Conservation (phyloP, 2,888 invertebrate genomes). For the Agriopis marginaria region DNA sequence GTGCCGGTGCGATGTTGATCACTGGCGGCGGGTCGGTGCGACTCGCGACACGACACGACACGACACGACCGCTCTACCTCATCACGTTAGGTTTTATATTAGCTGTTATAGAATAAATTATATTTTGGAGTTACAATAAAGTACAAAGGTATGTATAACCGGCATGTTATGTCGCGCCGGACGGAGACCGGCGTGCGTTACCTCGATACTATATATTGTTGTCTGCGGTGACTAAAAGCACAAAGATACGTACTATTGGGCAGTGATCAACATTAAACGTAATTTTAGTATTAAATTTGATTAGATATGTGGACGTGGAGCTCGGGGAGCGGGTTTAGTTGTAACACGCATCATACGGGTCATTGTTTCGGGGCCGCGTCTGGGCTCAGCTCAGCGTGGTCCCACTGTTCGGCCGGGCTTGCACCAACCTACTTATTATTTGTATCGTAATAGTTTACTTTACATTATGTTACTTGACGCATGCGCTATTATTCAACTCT, state of each 20-base stretch:
- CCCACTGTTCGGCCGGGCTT: constrained; percentile 64
- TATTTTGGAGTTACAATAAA: constrained; percentile 83
- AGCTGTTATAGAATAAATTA: constrained; percentile 84
- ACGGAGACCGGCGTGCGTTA: constrained; percentile 75
- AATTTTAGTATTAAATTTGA: constrained; percentile 84
- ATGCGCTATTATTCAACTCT: constrained; percentile 58
- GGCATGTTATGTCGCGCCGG: constrained; percentile 64
- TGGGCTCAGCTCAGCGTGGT: constrained; percentile 70
- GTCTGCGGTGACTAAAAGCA: constrained; percentile 83
- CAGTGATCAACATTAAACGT: constrained; percentile 86
- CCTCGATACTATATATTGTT: constrained; percentile 78
- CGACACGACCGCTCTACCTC: constrained; percentile 81
- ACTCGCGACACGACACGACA: constrained; percentile 48
- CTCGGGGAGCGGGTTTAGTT: constrained; percentile 76
- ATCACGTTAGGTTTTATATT: constrained; percentile 79
- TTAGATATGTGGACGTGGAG: constrained; percentile 76
- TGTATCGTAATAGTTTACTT: constrained; percentile 71
- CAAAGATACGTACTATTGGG: constrained; percentile 86
- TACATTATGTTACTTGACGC: constrained; percentile 73
- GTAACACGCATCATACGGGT: constrained; percentile 81
- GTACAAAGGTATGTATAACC: constrained; percentile 71
- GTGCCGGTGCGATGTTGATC: constrained; percentile 83
- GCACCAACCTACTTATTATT: constrained; percentile 69
- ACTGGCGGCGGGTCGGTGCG: constrained; percentile 59
- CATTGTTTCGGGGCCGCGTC: constrained; percentile 71